A percentile compares a stretch with the other conserved stretches of the same genome.
Evolutionary conservation across 1,140 invertebrate genomes (phyloP).

Genomic region (Macrocentrus cingulum): DNA sequence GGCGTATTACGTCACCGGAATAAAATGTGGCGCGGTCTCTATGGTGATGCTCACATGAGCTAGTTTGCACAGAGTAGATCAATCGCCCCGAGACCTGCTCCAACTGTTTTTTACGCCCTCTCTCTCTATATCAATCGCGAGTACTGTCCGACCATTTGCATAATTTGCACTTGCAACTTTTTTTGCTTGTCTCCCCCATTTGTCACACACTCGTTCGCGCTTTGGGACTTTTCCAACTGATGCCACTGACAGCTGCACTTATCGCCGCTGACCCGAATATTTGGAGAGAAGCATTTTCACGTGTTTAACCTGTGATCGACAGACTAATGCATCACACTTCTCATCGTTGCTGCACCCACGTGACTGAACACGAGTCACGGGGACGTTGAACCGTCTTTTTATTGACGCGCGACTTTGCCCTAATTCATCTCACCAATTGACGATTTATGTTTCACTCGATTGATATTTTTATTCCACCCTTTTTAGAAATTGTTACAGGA

Average conservation of each 20-base stretch:
- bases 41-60: not conserved
- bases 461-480: not conserved
- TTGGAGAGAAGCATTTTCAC: no score
- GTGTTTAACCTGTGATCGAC: not conserved
- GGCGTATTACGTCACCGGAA: conserved; percentile 28
- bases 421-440: conserved; percentile 11
- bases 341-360: conserved; percentile 11
- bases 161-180: not conserved
- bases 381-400: conserved; percentile 24
- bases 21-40: conserved; percentile 28
- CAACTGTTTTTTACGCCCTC: no score
- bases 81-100: conserved; percentile 7
- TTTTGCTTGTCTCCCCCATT: conserved; percentile 3
- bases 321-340: not conserved
- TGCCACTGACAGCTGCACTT: not conserved
- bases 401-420: conserved; percentile 5
- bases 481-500: no score
- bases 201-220: not conserved
- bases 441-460: no score
- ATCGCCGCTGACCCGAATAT: no score
- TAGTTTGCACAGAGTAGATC: conserved; percentile 4
- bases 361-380: conserved; percentile 11
- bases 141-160: not conserved
- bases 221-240: not conserved
- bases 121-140: conserved; percentile 16